Conservation (phyloP, 2,888 invertebrate genomes). For the Argyra leucocephala region DNA sequence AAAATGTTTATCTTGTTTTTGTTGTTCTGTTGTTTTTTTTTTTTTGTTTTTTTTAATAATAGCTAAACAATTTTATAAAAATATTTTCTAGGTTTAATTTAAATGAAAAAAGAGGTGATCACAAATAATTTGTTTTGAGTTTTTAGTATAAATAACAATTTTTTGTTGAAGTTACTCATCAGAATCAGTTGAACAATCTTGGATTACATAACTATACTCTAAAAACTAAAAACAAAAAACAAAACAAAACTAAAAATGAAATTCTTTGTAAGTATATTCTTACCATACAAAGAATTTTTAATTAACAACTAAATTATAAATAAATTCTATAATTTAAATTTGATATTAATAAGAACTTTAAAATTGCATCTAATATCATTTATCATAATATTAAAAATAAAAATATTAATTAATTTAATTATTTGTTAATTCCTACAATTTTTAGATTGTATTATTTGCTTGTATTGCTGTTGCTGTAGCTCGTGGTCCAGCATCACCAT, state of each 20-base stretch:
- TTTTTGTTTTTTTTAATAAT: not conserved
- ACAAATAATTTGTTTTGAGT: not conserved
- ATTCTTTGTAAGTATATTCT: not conserved
- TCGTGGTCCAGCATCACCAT: conserved; percentile 4
- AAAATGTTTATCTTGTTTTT: not conserved
- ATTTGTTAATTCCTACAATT: too few relatives aligned
- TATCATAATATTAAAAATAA: too few relatives aligned
- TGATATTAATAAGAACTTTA: too few relatives aligned
- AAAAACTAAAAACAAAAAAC: too few relatives aligned
- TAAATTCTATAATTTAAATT: too few relatives aligned
- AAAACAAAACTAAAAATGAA: not conserved
- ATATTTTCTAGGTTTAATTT: too few relatives aligned
- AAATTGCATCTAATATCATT: too few relatives aligned
- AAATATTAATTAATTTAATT: too few relatives aligned
- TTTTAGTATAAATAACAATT: not conserved
- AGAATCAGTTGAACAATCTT: not conserved
- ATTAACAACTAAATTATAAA: too few relatives aligned
- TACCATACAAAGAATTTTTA: too few relatives aligned
- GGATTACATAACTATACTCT: not conserved
- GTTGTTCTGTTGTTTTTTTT: too few relatives aligned
- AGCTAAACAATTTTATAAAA: too few relatives aligned
- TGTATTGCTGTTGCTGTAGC: not conserved
- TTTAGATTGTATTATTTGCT: not conserved
- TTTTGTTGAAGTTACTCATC: not conserved
- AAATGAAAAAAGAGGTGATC: not conserved